phyloP scores from a whole-genome alignment of 1,140 invertebrate species.

The Akabosia matsudoensis region DNA sequence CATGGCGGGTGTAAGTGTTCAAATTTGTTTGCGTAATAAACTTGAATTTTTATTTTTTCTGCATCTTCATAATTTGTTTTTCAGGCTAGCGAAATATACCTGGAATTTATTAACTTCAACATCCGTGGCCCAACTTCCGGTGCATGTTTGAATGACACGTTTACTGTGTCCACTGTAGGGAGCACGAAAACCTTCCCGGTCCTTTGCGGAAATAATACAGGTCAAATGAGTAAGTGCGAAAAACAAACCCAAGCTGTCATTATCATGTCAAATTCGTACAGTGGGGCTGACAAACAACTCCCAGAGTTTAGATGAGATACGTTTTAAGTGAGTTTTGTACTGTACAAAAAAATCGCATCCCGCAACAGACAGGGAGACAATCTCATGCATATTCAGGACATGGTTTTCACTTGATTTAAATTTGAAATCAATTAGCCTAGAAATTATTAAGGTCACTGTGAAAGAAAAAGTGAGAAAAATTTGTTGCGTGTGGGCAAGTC shows the following conservation, averaged over 20 bases:
- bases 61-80: background rate
- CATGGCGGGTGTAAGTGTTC: slow-evolving; percentile 54
- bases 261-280: background rate
- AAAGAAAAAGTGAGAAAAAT: too few species aligned
- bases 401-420: background rate
- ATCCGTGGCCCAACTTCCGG: slow-evolving; percentile 35
- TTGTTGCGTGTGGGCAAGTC: too few species aligned
- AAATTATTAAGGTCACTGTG: too few species aligned
- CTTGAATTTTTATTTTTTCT: background rate
- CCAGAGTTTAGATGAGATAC: too few species aligned
- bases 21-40: background rate
- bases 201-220: slow-evolving; percentile 40
- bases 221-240: slow-evolving; percentile 32
- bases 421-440: background rate
- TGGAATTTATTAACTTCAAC: slow-evolving; percentile 38
- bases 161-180: slow-evolving; percentile 24
- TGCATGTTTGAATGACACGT: slow-evolving; percentile 40
- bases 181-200: slow-evolving; percentile 25
- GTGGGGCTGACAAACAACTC: background rate
- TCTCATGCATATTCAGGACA: background rate
- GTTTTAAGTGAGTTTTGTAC: too few species aligned
- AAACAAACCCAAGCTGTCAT: background rate
- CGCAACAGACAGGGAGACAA: too few species aligned
- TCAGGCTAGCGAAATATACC: slow-evolving; percentile 38
- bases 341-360: too few species aligned